phyloP scores from a whole-genome alignment of 2,797 vertebrate genomes.

The Geotrypetes seraphini region DNA sequence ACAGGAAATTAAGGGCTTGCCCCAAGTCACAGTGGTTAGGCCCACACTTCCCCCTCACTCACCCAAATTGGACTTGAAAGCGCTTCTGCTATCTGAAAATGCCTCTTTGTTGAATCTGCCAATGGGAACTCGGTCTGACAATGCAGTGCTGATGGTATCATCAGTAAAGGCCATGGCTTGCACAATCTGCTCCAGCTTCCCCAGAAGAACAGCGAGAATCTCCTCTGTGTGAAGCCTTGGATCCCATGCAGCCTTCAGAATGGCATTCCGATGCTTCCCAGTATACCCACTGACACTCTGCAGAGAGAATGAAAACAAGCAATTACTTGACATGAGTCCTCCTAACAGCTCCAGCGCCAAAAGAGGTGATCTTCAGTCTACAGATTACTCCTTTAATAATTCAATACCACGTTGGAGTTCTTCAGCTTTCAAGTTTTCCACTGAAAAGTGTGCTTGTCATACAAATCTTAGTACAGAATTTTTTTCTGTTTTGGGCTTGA shows the following conservation, averaged over 20 bases:
- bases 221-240: slow-evolving; percentile 43
- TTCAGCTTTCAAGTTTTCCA: too few species aligned
- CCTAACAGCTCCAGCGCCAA: too few species aligned
- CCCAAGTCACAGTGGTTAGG: too few species aligned
- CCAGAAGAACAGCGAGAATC: slow-evolving; percentile 47
- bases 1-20: too few species aligned
- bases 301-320: not conserved
- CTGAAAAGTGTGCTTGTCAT: too few species aligned
- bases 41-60: too few species aligned
- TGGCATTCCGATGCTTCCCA: slow-evolving; percentile 68
- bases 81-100: slow-evolving; percentile 69
- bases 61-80: slow-evolving; percentile 93
- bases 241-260: slow-evolving; percentile 53
- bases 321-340: too few species aligned
- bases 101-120: slow-evolving; percentile 55
- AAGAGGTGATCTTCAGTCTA: too few species aligned
- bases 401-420: too few species aligned
- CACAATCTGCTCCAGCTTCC: slow-evolving; percentile 55
- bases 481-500: too few species aligned
- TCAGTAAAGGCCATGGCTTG: slow-evolving; percentile 82
- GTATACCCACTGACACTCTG: slow-evolving; percentile 63
- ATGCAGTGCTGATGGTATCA: slow-evolving; percentile 61
- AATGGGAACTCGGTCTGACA: slow-evolving; percentile 70
- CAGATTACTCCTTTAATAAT: too few species aligned
- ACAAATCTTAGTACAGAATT: too few species aligned